Evolutionary conservation across 2,888 invertebrate species (phyloP).

Genomic region (Lasioglossum morio): DNA sequence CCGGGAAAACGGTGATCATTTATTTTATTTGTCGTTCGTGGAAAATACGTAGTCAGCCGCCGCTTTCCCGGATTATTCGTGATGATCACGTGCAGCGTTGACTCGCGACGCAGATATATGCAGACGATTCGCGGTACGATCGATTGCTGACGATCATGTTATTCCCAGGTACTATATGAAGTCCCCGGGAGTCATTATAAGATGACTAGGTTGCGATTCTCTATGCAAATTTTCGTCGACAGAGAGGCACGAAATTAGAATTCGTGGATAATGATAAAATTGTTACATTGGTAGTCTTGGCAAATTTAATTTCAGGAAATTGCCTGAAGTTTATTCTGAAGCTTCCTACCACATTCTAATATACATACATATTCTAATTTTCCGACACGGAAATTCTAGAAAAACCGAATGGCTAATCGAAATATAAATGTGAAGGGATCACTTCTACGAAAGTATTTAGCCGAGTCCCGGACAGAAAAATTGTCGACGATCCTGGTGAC

Average conservation of each 20-base stretch:
- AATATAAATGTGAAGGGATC: background rate
- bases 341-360: background rate
- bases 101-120: background rate
- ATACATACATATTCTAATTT: no score
- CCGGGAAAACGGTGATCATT: background rate
- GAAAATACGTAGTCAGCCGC: conserved; percentile 9
- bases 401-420: background rate
- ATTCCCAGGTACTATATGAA: background rate
- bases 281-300: background rate
- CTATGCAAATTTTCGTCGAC: background rate
- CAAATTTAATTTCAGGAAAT: background rate
- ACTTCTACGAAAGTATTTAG: background rate
- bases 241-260: no score
- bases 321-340: background rate
- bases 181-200: background rate
- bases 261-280: background rate
- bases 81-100: background rate
- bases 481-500: background rate
- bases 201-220: background rate
- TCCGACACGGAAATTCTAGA: no score
- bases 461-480: background rate
- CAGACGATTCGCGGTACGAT: background rate
- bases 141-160: background rate
- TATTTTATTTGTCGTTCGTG: background rate
- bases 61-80: conserved; percentile 4